Conservation (phyloP, 2,888 invertebrate genomes). For the Diarsia dahlii region DNA sequence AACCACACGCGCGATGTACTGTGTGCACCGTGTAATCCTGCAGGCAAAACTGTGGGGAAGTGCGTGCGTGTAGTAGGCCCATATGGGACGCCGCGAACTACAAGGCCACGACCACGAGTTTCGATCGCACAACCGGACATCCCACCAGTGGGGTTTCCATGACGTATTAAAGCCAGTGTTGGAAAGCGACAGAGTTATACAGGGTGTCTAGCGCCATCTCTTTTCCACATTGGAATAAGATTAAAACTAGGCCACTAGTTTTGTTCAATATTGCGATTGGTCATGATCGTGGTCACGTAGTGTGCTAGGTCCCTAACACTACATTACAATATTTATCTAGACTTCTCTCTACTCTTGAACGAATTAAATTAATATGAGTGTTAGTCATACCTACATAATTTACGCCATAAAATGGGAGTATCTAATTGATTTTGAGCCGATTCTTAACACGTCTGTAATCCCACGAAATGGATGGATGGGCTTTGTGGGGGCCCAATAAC, state of each 20-base stretch:
- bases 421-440: not conserved
- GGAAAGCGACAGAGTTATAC: too few relatives aligned
- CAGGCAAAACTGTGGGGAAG: too few relatives aligned
- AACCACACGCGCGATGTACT: too few relatives aligned
- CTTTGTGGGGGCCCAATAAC: not conserved
- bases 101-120: not conserved
- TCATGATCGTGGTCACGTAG: not conserved
- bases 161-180: too few relatives aligned
- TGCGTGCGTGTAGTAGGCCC: too few relatives aligned
- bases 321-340: slow-evolving; percentile 20
- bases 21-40: too few relatives aligned
- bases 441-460: not conserved
- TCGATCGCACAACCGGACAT: not conserved
- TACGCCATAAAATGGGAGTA: not conserved
- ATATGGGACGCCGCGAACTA: not conserved
- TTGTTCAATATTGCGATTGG: not conserved
- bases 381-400: not conserved
- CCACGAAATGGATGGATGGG: not conserved
- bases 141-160: too few relatives aligned
- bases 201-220: too few relatives aligned
- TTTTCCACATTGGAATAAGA: not conserved
- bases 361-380: not conserved
- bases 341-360: slow-evolving; percentile 8
- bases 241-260: too few relatives aligned
- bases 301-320: slow-evolving; percentile 14